Evolutionary conservation across 2,797 vertebrate species (phyloP).

Genomic region (Sebastes trivittatus): DNA sequence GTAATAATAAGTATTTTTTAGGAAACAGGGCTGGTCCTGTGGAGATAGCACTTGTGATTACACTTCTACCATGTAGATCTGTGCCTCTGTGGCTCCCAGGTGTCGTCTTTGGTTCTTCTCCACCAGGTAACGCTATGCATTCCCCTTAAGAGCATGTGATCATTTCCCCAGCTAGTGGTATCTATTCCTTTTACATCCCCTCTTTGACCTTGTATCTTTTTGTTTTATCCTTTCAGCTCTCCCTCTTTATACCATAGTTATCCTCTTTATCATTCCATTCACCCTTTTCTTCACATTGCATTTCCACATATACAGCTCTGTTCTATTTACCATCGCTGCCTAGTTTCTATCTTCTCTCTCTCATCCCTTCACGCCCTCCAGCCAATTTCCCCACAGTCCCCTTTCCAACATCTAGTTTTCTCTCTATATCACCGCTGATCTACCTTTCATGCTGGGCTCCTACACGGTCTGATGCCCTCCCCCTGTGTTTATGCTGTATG

Average conservation of each 20-base stretch:
- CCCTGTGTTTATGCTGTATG: constrained; percentile 74
- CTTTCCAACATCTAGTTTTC: constrained; percentile 76
- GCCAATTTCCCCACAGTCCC: constrained; percentile 75
- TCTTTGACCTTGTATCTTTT: constrained; percentile 29
- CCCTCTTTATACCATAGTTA: constrained; percentile 41
- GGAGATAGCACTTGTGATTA: background rate
- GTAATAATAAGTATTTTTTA: background rate
- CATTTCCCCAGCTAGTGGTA: constrained; percentile 5
- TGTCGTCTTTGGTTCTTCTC: background rate
- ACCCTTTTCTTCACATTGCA: constrained; percentile 44
- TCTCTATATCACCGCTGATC: constrained; percentile 71
- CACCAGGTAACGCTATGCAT: background rate
- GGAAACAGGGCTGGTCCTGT: too few relatives aligned
- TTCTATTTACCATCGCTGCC: constrained; percentile 67
- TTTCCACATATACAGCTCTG: constrained; percentile 54
- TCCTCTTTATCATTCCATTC: constrained; percentile 56
- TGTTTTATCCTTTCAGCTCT: constrained; percentile 42
- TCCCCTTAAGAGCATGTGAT: background rate
- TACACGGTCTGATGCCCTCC: constrained; percentile 72
- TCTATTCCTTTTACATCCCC: constrained; percentile 14
- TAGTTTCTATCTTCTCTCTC: constrained; percentile 60
- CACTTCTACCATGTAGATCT: background rate
- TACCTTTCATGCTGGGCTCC: constrained; percentile 74
- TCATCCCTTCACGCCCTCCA: constrained; percentile 66
- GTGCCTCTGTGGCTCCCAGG: background rate